phyloP scores from a whole-genome alignment of 2,797 vertebrate species.

The Myotis daubentonii region DNA sequence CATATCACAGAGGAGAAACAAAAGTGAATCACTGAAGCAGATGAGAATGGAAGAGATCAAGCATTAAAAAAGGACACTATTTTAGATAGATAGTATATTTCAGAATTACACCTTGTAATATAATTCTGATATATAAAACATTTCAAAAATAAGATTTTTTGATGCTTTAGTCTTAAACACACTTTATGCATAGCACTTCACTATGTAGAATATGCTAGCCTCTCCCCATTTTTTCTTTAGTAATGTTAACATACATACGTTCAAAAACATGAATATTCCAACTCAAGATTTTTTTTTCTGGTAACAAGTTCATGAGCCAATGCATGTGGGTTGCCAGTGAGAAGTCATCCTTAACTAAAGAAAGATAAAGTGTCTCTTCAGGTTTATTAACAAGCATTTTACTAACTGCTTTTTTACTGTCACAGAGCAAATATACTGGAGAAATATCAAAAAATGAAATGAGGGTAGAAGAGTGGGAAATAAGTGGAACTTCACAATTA shows the following conservation, averaged over 20 bases:
- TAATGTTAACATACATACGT: background rate
- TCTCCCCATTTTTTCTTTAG: background rate
- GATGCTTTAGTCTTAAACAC: background rate
- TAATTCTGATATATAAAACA: background rate
- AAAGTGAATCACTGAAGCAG: background rate
- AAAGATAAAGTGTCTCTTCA: background rate
- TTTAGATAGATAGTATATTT: background rate
- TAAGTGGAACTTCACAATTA: background rate
- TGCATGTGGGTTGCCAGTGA: background rate
- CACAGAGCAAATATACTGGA: background rate
- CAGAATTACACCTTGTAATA: background rate
- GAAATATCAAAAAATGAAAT: background rate
- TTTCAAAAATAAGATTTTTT: background rate
- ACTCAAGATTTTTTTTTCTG: background rate
- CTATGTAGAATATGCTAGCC: background rate
- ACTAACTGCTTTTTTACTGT: background rate
- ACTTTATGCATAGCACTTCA: background rate
- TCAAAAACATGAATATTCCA: background rate
- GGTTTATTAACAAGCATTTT: background rate
- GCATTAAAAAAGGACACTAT: background rate
- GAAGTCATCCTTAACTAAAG: background rate
- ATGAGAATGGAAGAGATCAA: background rate
- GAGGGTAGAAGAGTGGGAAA: rapidly evolving
- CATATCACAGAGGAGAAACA: background rate
- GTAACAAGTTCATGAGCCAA: background rate